Percentiles rank a stretch among this genome's conserved stretches.
phyloP scores from a whole-genome alignment of 2,113 vertebrate species.

The Rhagologus leucostigma region DNA sequence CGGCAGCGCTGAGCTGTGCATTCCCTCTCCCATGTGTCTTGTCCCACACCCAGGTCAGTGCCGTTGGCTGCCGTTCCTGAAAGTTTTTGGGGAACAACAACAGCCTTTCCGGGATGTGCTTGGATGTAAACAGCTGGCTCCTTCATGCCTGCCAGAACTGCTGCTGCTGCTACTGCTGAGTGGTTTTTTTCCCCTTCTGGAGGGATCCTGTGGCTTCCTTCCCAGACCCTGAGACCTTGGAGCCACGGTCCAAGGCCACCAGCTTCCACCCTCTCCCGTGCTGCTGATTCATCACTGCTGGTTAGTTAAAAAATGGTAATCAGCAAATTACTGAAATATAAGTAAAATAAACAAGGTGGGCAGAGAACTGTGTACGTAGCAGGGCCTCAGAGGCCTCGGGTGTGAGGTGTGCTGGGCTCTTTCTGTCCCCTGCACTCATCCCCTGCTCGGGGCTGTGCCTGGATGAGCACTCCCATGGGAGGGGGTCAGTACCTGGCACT shows the following conservation, averaged over 20 bases:
- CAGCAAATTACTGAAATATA: slow-evolving; percentile 56
- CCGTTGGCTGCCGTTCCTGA: background rate
- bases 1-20: rapidly evolving
- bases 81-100: background rate
- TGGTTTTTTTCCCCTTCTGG: slow-evolving; percentile 1
- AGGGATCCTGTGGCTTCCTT: slow-evolving; percentile 50
- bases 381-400: background rate
- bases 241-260: slow-evolving; percentile 39
- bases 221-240: slow-evolving; percentile 50
- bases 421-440: background rate
- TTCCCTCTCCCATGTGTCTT: background rate
- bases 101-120: background rate
- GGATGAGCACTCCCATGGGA: rapidly evolving
- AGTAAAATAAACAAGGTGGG: slow-evolving; percentile 53
- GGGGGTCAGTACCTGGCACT: rapidly evolving
- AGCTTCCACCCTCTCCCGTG: background rate
- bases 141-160: background rate
- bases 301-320: slow-evolving; percentile 38
- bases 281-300: slow-evolving; percentile 70
- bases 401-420: rapidly evolving
- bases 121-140: background rate
- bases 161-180: background rate
- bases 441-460: background rate
- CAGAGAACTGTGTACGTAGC: background rate
- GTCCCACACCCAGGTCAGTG: rapidly evolving